Percentiles rank a stretch among this genome's conserved stretches.
Conservation (phyloP, 2,888 invertebrate species). For the Thalpophila matura region DNA sequence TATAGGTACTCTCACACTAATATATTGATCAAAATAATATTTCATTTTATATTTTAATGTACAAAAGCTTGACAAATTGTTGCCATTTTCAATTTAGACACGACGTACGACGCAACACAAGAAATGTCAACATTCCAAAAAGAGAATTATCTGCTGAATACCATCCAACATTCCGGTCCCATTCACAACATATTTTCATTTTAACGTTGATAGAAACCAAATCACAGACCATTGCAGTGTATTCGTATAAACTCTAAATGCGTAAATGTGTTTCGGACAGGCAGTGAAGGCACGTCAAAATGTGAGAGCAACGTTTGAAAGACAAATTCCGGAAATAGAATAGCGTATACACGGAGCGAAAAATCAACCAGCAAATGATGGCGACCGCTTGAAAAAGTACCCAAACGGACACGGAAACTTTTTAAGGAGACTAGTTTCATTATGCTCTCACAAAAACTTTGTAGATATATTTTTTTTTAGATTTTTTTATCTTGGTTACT, state of each 20-base stretch:
- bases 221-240: slow-evolving; percentile 49
- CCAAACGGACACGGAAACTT: slow-evolving; percentile 27
- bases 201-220: slow-evolving; percentile 45
- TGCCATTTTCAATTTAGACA: slow-evolving; percentile 45
- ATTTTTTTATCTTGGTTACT: not conserved
- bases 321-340: slow-evolving; percentile 67
- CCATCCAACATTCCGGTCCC: slow-evolving; percentile 26
- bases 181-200: slow-evolving; percentile 41
- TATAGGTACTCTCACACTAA: not conserved
- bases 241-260: slow-evolving; percentile 52
- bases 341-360: slow-evolving; percentile 56
- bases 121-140: slow-evolving; percentile 39
- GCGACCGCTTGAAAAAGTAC: slow-evolving; percentile 40
- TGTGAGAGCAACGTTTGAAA: slow-evolving; percentile 58
- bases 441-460: slow-evolving; percentile 23
- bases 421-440: slow-evolving; percentile 36
- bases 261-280: slow-evolving; percentile 63
- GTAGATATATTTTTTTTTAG: slow-evolving; percentile 8
- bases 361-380: slow-evolving; percentile 58
- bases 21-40: slow-evolving; percentile 6
- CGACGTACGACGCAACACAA: slow-evolving; percentile 30
- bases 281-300: slow-evolving; percentile 60
- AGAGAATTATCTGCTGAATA: slow-evolving; percentile 45
- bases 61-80: slow-evolving; percentile 37
- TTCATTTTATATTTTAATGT: slow-evolving; percentile 15